phyloP scores from a whole-genome alignment of 37 sponge, comb jelly and placozoan species.

The Agelas oroides region DNA sequence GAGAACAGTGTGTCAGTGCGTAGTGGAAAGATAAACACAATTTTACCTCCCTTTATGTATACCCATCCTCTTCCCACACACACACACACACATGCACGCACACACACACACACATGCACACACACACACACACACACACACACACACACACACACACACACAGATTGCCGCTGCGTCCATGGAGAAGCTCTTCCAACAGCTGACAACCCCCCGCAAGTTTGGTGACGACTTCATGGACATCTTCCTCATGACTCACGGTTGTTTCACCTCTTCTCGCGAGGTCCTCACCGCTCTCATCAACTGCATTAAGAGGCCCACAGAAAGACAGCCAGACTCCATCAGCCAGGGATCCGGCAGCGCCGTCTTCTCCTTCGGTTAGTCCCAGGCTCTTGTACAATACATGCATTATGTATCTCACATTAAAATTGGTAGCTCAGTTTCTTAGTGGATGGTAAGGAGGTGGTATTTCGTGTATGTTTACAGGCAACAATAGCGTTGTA shows the following conservation, averaged over 20 bases:
- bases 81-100: conserved; percentile 21
- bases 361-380: conserved; percentile 22
- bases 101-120: conserved; percentile 55
- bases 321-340: neutral
- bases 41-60: too few relatives aligned
- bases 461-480: too few relatives aligned
- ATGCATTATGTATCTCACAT: too few relatives aligned
- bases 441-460: too few relatives aligned
- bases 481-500: too few relatives aligned
- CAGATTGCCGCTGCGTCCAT: conserved; percentile 89
- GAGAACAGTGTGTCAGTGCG: too few relatives aligned
- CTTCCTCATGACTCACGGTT: conserved; percentile 72
- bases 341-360: conserved; percentile 12
- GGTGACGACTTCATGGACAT: conserved; percentile 66
- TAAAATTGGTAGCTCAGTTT: too few relatives aligned
- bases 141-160: conserved; percentile 53
- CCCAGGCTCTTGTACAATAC: neutral
- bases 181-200: conserved; percentile 82
- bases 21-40: conserved; percentile 22
- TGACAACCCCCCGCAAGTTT: conserved; percentile 64
- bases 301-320: conserved; percentile 55
- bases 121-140: too few relatives aligned
- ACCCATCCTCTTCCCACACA: too few relatives aligned
- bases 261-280: conserved; percentile 69
- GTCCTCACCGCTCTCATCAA: conserved; percentile 72